Evolutionary conservation across 1,140 invertebrate genomes (phyloP), one percentile per base, ranked within the genome.

Genomic region (Scaptodrosophila lebanonensis): DNA sequence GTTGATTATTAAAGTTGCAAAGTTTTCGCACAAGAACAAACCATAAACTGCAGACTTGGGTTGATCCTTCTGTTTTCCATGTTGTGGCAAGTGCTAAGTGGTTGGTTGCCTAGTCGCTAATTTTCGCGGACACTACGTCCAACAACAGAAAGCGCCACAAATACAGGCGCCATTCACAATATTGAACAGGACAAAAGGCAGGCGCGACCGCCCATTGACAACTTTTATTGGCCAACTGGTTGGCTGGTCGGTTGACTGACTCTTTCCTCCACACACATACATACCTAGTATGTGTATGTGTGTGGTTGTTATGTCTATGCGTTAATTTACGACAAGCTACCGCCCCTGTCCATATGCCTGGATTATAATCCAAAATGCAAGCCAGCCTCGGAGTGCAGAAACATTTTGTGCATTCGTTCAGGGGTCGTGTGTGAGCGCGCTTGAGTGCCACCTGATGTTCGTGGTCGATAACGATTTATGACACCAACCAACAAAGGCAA

Each of bases 391-490:
- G 25, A 35, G 27, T n/a, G n/a, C 17, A 44, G 17, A 8, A 43
- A 20, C 22, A 11, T 32, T 30, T 38, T 16, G 43, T 12, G 29
- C 35, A 25, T 52, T 57, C 35, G 15, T 45, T 27, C 17, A 47
- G 52, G 15, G 36, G 47, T 20, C 44, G 18, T 49, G 54, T 52
- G 56, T 60, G 67, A 68, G 65, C 64, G 66, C 72, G 64, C 64
- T 63, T 61, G 65, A 68, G 71, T 82, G 65, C 67, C 82, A 84
- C 82, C 82, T 84, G 82, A 84, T 84, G 82, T 75, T 82, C 66
- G 82, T 73, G 75, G 75, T 73, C 82, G 82, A 84, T 84, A 84
- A 84, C 82, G 75, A 84, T 84, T 84, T 84, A 84, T 84, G 79
- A 79, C 73, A 83, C 73, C 73, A 64, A 53, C 51, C 65, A 38